Base-by-base conservation (phyloP, 35 echinoderm and acorn worm genomes). In the Chiridota heheva region DNA sequence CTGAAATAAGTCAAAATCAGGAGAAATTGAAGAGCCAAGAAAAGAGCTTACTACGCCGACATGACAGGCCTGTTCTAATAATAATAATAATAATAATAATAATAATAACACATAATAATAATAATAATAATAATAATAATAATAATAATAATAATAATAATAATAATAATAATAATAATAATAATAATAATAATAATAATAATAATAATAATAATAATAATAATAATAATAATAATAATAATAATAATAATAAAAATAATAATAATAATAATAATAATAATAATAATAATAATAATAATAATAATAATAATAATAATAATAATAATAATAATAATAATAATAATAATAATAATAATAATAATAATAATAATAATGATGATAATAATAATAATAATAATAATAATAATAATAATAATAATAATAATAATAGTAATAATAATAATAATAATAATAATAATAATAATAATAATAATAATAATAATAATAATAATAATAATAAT, bases 61-160 rank as follows among this genome's bases (percentile, higher is more conserved):
- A n/a, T n/a, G n/a, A n/a, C n/a, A n/a, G n/a, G n/a, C n/a, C n/a
- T n/a, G n/a, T n/a, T n/a, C n/a, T n/a, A n/a, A n/a, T n/a, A n/a
- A n/a, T n/a, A n/a, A n/a, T n/a, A n/a, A n/a, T n/a, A n/a, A n/a
- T n/a, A n/a, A n/a, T n/a, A n/a, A n/a, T n/a, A n/a, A n/a, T n/a
- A n/a, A n/a, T n/a, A n/a, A n/a, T n/a, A n/a, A n/a, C n/a, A n/a
- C n/a, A n/a, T n/a, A n/a, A n/a, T n/a, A n/a, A n/a, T n/a, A n/a
- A n/a, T n/a, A n/a, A n/a, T n/a, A 51, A 51, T 51, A 51, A 51
- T 51, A 51, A 51, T 51, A 51, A 51, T 51, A 51, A 51, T 51
- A 51, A 51, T 51, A 51, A 51, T 51, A 51, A 51, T 51, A 51
- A 51, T 51, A 51, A 51, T 51, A 51, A 51, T 51, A 51, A 51